These are phyloP conservation scores for Pseudomyrmex flavicornis DNA, from an alignment of 1,140 invertebrate species.

Conservation along the genomic window DNA sequence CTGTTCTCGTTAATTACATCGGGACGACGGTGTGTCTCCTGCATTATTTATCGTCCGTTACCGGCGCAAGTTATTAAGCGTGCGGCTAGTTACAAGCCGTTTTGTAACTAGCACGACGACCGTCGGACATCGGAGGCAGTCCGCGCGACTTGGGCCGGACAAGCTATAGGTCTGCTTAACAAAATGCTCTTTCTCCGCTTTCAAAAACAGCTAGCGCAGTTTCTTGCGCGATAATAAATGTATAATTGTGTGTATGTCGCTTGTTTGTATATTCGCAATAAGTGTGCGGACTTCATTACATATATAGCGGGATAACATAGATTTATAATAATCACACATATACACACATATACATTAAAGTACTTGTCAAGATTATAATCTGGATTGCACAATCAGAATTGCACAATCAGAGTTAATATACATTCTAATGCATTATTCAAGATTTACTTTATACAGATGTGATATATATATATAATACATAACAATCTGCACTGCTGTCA, in stretches of 20 bases:
- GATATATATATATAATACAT: constrained; percentile 35
- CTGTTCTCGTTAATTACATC: constrained; percentile 76
- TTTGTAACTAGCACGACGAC: constrained; percentile 56
- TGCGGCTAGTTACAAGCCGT: constrained; percentile 65
- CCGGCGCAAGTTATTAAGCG: constrained; percentile 74
- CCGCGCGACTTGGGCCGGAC: neutral
- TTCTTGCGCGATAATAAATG: neutral
- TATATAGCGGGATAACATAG: neutral
- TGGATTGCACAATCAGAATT: constrained; percentile 16
- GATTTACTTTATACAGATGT: constrained; percentile 9
- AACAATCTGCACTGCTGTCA: neutral
- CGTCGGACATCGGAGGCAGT: constrained; percentile 25
- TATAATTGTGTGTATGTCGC: neutral
- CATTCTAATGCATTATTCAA: constrained; percentile 28
- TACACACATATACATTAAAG: neutral
- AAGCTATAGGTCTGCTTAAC: constrained; percentile 12
- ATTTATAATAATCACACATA: neutral
- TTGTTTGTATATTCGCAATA: constrained; percentile 1
- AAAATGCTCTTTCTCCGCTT: constrained; percentile 7
- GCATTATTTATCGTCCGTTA: constrained; percentile 74
- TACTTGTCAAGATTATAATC: constrained; percentile 7
- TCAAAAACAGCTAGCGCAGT: neutral
- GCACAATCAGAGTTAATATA: constrained; percentile 16
- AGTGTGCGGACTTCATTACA: neutral
- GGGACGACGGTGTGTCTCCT: constrained; percentile 74